Evolutionary conservation across 2,797 vertebrate genomes (phyloP), one percentile per base, ranked within the genome.

Genomic region (Chiroxiphia lanceolata): DNA sequence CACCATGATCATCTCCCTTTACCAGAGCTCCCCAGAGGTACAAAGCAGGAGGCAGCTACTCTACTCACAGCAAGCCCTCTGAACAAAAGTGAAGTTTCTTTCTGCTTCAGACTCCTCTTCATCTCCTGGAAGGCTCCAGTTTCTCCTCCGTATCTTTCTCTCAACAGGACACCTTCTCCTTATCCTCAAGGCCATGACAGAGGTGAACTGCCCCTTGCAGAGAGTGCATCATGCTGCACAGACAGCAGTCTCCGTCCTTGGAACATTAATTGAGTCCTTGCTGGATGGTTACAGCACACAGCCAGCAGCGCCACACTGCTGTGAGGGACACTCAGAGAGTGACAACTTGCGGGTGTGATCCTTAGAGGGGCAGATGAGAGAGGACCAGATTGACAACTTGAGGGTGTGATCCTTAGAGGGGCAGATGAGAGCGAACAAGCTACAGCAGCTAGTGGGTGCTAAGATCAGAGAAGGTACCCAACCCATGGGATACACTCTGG

Each of bases 291-390:
- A 11, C 34, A 53, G 87, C 48, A 54, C 45, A 50, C 48, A 25
- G 7, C 20, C 6, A 27, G 23, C 1, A 1, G 20, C 29, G 56
- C 34, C 56, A 34, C 64, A 33, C 2, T 0, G 0, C 26, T 16
- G 29, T 42, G 33, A 3, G 9, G 25, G 18, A 53, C 11, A 9
- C 54, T 48, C 51, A 6, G 36, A 47, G 13, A 12, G 10, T 4
- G 6, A n/a, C 57, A n/a, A 0, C 13, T 2, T 4, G 34, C 11
- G 3, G 1, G 1, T 23, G 36, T 8, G 8, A 64, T 61, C 48
- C 57, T 67, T 44, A 50, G 31, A 63, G 36, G 40, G 20, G 14
- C 34, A 50, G 67, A 44, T 40, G 50, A 40, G 77, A 79, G 33
- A 38, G 12, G 38, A 38, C 38, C 38, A 38, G 38, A 38, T 38